Evolutionary conservation across 2,113 vertebrate genomes (phyloP), one percentile per base, ranked within the genome.

Genomic region (Phyllostomus hastatus): DNA sequence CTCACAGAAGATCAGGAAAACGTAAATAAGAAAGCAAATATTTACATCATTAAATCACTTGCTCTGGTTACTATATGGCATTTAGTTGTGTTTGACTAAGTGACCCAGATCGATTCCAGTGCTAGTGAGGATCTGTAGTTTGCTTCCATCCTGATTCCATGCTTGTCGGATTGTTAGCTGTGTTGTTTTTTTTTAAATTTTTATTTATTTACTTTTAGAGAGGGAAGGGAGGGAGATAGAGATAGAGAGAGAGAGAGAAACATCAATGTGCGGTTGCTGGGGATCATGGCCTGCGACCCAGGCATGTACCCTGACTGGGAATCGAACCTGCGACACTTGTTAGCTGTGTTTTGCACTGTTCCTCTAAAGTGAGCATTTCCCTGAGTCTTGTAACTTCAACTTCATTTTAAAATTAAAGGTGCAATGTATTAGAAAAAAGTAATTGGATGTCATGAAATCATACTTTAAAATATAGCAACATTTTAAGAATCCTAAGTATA

Each of bases 331-430:
- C 4, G 38, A 41, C 38, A 41, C 38, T 87, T 69, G 26, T 67
- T 61, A 59, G 7, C 54, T 69, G 50, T 72, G 54, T 38, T 83
- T 88, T 59, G 50, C 19, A 70, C 41, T 73, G 59, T 46, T 69
- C 67, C 28, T 76, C 64, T 38, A 43, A 90, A 86, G 28, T 64
- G 59, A 70, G 33, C 22, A 52, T 75, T 73, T 80, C 41, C n/a
- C 43, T 81, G 43, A 94, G 33, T 91, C 9, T 86, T 90, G 66
- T 43, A 26, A 4, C 33, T 81, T 85, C 59, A 78, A 54, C 26
- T 94, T 95, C 48, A 78, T 57, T 89, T 96, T 76, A 85, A 75
- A 95, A 80, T 84, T 83, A 61, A 88, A 85, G 12, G 84, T 54
- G 75, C 19, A 76, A 0, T 22, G 33, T 50, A 7, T 78, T 82